Conservation (phyloP, 2,797 vertebrate genomes). For the Lophius americanus region DNA sequence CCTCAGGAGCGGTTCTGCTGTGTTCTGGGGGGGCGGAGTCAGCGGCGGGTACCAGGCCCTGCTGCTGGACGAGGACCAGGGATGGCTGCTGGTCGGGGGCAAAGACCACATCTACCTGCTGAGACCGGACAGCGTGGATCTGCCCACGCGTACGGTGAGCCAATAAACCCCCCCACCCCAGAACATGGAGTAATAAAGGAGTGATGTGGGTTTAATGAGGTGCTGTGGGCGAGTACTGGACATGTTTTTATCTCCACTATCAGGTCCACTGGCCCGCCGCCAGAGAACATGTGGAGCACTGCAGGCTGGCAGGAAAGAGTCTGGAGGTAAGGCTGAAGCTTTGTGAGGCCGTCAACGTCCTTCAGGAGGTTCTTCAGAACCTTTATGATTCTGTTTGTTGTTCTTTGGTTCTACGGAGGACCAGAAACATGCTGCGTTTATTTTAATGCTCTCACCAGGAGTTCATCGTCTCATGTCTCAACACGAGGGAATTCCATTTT, state of each 20-base stretch:
- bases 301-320: constrained; percentile 86
- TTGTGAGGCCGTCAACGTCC: too few relatives aligned
- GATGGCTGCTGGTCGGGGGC: constrained; percentile 86
- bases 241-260: background rate
- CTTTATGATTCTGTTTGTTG: too few relatives aligned
- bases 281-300: constrained; percentile 82
- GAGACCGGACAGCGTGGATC: constrained; percentile 76
- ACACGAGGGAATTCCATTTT: too few relatives aligned
- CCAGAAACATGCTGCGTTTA: too few relatives aligned
- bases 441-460: too few relatives aligned
- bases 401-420: too few relatives aligned
- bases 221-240: background rate
- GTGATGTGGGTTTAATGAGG: too few relatives aligned
- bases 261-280: constrained; percentile 88
- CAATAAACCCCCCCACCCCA: too few relatives aligned
- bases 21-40: constrained; percentile 74
- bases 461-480: too few relatives aligned
- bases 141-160: constrained; percentile 76
- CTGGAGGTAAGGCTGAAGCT: constrained; percentile 51
- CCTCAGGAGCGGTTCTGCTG: constrained; percentile 79
- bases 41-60: constrained; percentile 79
- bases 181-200: background rate
- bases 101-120: constrained; percentile 87
- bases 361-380: too few relatives aligned
- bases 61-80: constrained; percentile 86